A percentile compares a stretch with the other conserved stretches of the same genome.
phyloP scores from a whole-genome alignment of 2,888 invertebrate genomes.

The Pyrrhia umbra region DNA sequence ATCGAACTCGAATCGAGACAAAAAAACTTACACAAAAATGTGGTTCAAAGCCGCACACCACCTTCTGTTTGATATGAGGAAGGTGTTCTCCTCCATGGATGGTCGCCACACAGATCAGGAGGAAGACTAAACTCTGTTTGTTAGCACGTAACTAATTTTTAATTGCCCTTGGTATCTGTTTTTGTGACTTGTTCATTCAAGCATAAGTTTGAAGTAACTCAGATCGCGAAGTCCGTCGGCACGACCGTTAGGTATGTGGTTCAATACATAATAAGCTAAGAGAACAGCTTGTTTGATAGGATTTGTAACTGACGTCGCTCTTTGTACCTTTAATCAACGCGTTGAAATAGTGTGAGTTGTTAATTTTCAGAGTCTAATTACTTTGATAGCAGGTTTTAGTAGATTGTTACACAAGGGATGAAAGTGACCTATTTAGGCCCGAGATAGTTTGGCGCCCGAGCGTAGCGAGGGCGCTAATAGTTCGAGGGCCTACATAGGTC shows the following conservation, averaged over 20 bases:
- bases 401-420: too few species aligned
- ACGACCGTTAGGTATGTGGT: constrained; percentile 50
- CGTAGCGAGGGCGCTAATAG: too few species aligned
- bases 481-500: too few species aligned
- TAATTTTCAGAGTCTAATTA: constrained; percentile 21
- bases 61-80: constrained; percentile 57
- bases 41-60: constrained; percentile 50
- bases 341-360: neutral
- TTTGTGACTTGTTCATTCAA: constrained; percentile 53
- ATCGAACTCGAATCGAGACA: constrained; percentile 22
- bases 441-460: too few species aligned
- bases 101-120: constrained; percentile 43
- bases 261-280: constrained; percentile 44
- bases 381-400: neutral
- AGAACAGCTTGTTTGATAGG: constrained; percentile 20
- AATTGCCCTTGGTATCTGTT: constrained; percentile 57
- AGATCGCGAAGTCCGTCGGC: constrained; percentile 21
- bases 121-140: constrained; percentile 54
- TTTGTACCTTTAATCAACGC: constrained; percentile 39
- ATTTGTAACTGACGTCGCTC: constrained; percentile 32
- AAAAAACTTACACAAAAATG: constrained; percentile 57
- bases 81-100: constrained; percentile 44
- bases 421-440: too few species aligned
- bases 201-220: constrained; percentile 27
- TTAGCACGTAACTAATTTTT: constrained; percentile 45